phyloP scores from a whole-genome alignment of 2,113 vertebrate species.

The Plotosus lineatus region DNA sequence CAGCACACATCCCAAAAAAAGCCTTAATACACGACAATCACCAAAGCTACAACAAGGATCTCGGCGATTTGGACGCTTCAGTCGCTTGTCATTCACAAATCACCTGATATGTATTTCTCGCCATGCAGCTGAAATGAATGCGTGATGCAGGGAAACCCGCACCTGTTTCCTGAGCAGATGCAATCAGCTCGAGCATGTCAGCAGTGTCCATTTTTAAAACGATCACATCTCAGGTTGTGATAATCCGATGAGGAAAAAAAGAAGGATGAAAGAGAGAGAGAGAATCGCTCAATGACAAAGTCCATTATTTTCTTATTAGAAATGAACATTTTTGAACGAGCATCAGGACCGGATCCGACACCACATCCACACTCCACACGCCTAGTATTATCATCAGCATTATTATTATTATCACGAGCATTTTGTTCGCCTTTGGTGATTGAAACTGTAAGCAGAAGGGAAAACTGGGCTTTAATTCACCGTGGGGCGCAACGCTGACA shows the following conservation, averaged over 20 bases:
- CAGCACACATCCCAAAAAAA: background rate
- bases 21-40: background rate
- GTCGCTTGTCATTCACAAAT: constrained; percentile 9
- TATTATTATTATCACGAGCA: background rate
- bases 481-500: constrained; percentile 16
- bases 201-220: background rate
- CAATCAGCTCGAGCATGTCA: background rate
- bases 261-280: background rate
- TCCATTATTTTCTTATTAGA: background rate
- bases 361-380: background rate
- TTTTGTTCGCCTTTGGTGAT: background rate
- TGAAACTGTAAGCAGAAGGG: background rate
- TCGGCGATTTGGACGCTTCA: background rate
- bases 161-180: constrained; percentile 23
- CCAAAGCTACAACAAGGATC: background rate
- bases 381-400: background rate
- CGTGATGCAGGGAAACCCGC: constrained; percentile 35
- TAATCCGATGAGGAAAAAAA: background rate
- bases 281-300: background rate
- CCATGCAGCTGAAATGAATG: constrained; percentile 11
- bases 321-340: background rate
- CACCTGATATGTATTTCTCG: constrained; percentile 3
- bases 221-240: background rate
- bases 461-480: constrained; percentile 16
- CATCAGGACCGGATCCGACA: background rate